A percentile compares a stretch with the other conserved stretches of the same genome.
phyloP scores from a whole-genome alignment of 2,113 vertebrate genomes.

The Fulmarus glacialis region DNA sequence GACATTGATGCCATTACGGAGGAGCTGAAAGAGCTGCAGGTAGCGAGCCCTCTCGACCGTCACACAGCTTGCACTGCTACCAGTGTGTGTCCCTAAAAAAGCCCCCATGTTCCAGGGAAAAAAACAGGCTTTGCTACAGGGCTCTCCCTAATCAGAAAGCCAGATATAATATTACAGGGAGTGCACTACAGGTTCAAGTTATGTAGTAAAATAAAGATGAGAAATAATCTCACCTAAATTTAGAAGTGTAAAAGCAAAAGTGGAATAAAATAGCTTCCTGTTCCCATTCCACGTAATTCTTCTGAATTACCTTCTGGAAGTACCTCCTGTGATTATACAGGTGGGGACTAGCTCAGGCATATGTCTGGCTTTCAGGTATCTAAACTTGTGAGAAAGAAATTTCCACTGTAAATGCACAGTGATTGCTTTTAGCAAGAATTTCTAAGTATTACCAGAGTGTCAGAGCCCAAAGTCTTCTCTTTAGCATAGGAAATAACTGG shows the following conservation, averaged over 20 bases:
- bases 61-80: background rate
- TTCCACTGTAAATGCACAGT: background rate
- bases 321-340: background rate
- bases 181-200: background rate
- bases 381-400: background rate
- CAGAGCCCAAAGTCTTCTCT: background rate
- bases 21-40: conserved; percentile 86
- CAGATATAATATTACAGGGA: background rate
- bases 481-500: background rate
- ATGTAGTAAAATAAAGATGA: background rate
- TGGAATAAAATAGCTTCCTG: background rate
- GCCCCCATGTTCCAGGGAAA: background rate
- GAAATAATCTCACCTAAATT: background rate
- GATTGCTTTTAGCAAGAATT: background rate
- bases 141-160: background rate
- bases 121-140: background rate
- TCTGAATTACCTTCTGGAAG: background rate
- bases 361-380: background rate
- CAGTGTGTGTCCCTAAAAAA: background rate
- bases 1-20: conserved; percentile 77
- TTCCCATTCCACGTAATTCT: background rate
- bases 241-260: background rate
- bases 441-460: background rate
- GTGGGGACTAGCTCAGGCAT: background rate
- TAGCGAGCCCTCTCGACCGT: background rate